These are phyloP conservation scores for Sarcophaga rosellei DNA, from an alignment of 2,888 invertebrate genomes.

Conservation along the genomic window DNA sequence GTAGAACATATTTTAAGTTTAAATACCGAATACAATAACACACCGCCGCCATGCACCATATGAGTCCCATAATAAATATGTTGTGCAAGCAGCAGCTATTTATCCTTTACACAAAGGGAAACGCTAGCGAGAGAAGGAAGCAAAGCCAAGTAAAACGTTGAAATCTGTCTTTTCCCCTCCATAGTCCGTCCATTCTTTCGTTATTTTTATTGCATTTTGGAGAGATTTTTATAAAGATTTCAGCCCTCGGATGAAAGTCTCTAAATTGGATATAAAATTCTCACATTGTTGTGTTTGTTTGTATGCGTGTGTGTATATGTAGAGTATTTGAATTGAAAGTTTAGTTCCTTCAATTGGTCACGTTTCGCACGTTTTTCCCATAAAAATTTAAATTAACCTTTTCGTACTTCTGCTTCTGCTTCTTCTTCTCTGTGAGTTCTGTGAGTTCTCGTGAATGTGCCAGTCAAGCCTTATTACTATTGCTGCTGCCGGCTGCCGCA, in stretches of 20 bases:
- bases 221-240: constrained; percentile 32
- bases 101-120: no score
- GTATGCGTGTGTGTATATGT: not conserved
- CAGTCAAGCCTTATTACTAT: not conserved
- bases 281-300: not conserved
- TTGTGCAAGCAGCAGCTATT: no score
- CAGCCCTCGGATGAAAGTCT: not conserved
- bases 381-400: constrained; percentile 71
- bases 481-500: no score
- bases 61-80: no score
- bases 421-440: no score
- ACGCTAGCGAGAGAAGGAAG: no score
- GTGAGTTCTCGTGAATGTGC: not conserved
- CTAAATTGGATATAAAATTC: constrained; percentile 27
- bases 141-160: no score
- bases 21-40: no score
- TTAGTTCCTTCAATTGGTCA: constrained; percentile 69
- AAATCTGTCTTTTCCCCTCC: no score
- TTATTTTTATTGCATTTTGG: constrained; percentile 18
- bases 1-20: no score
- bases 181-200: no score
- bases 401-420: not conserved
- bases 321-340: constrained; percentile 23
- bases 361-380: constrained; percentile 71
- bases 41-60: no score